Evolutionary conservation across 1,140 invertebrate species (phyloP), one percentile per base, ranked within the genome.

Genomic region (Himalopsyche phryganea): DNA sequence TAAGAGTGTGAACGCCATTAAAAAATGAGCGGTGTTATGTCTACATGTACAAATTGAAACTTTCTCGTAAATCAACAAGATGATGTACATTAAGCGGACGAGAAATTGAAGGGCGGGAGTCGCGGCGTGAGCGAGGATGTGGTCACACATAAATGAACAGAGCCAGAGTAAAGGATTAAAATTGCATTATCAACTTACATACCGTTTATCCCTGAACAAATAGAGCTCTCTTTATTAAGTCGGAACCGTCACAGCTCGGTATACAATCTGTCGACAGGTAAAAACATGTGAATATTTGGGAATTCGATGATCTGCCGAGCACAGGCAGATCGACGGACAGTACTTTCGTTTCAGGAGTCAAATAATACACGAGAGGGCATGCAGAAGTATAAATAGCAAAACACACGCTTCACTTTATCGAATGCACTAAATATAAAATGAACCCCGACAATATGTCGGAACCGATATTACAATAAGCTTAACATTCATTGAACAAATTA

Each of bases 251-350:
- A 45, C 60, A 33, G 60, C 55, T 40, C 41, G 52, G 57, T 50
- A 58, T 59, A 62, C 47, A 50, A 65, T 61, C 63, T 65, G 63
- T 65, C 50, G 57, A 65, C 63, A 65, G 56, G 56, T 56, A 65
- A 65, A 55, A 59, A 65, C 38, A 65, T 48, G 60, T 65, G 55
- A 65, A 57, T 61, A 58, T 42, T 17, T 13, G 11, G 35, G 4
- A 28, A 28, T 28, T 28, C 23, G 9, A 28, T 28, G 3, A 28
- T 28, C 23, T 9, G n/a, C n/a, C n/a, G n/a, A n/a, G n/a, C n/a
- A n/a, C n/a, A n/a, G n/a, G n/a, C n/a, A n/a, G 9, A 28, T 28
- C 4, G 23, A 28, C 9, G 23, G 23, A 9, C 23, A 28, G 9
- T 28, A 28, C 9, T 28, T 28, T 28, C 23, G 4, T 28, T 28